Conservation (phyloP, 2,797 vertebrate species). For the Acropternis orthonyx region DNA sequence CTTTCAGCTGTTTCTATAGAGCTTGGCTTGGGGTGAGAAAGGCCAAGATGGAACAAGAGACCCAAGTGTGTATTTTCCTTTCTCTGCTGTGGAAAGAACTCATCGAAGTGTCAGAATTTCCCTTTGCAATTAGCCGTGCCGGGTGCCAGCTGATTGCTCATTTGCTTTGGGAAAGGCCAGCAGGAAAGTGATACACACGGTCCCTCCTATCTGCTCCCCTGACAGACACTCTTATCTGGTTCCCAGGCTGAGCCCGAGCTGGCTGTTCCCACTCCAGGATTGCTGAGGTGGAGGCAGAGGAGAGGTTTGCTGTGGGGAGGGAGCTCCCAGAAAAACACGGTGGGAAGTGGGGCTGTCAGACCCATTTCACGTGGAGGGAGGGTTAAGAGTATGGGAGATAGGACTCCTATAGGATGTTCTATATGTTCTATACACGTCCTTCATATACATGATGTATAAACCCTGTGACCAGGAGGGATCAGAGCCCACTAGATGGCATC, state of each 20-base stretch:
- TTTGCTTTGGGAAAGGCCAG: constrained; percentile 10
- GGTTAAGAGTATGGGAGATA: accelerated
- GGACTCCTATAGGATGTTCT: accelerated
- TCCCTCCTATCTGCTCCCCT: not conserved
- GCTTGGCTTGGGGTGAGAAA: not conserved
- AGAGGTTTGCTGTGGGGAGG: accelerated
- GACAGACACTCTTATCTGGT: not conserved
- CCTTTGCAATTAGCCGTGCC: constrained; percentile 33
- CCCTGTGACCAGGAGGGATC: not conserved
- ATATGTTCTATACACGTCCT: accelerated
- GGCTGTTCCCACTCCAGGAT: not conserved
- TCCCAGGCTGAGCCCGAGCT: not conserved
- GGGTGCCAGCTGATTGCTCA: constrained; percentile 55
- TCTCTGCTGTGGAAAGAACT: constrained; percentile 64
- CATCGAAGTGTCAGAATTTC: constrained; percentile 58
- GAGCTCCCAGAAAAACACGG: accelerated
- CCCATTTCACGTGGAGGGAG: accelerated
- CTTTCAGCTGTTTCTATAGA: constrained; percentile 25
- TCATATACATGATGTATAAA: accelerated
- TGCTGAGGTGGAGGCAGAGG: not conserved
- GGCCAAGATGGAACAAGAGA: constrained; percentile 52
- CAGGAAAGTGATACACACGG: not conserved
- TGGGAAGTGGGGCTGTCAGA: accelerated
- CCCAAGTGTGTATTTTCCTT: constrained; percentile 43
- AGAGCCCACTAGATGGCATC: constrained; percentile 60